These are phyloP conservation scores for Lichenostomus cassidix DNA, from an alignment of 2,113 vertebrate genomes.

Conservation along the genomic window DNA sequence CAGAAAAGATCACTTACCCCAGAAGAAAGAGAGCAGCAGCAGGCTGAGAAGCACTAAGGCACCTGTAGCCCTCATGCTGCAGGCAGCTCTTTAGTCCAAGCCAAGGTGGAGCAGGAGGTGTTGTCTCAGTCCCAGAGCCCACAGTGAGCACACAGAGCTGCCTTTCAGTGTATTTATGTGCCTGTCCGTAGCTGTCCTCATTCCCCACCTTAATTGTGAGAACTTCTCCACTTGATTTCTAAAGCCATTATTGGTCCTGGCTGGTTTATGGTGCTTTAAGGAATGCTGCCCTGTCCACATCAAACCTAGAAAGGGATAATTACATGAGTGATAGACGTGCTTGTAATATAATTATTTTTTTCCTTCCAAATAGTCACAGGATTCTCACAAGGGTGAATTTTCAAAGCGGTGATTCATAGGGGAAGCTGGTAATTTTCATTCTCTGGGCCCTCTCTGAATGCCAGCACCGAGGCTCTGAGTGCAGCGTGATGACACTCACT, in stretches of 20 bases:
- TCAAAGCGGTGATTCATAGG: slow-evolving; percentile 41
- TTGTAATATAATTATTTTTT: slow-evolving; percentile 36
- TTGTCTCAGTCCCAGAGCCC: slow-evolving; percentile 2
- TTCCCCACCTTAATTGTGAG: slow-evolving; percentile 77
- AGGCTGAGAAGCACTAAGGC: slow-evolving; percentile 71
- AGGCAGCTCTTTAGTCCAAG: slow-evolving; percentile 41
- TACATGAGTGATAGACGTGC: slow-evolving; percentile 65
- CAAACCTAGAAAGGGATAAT: slow-evolving; percentile 73
- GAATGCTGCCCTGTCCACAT: slow-evolving; percentile 69
- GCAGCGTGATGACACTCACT: slow-evolving; percentile 42
- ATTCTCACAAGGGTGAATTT: slow-evolving; percentile 64
- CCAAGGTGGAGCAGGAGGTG: not conserved
- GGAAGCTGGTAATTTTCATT: slow-evolving; percentile 67
- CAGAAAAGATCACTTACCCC: slow-evolving; percentile 66
- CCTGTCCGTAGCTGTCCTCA: not conserved
- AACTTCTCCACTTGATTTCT: slow-evolving; percentile 53
- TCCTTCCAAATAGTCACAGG: slow-evolving; percentile 46
- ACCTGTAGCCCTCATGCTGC: slow-evolving; percentile 71
- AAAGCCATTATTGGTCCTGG: slow-evolving; percentile 51
- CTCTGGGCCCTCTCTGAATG: not conserved
- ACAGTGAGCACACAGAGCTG: slow-evolving; percentile 23
- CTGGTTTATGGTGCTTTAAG: slow-evolving; percentile 62
- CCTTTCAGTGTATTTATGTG: slow-evolving; percentile 48
- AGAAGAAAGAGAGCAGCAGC: slow-evolving; percentile 69
- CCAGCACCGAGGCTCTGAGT: slow-evolving; percentile 22